Conservation (phyloP, 2,113 vertebrate species). For the Electrona antarctica region DNA sequence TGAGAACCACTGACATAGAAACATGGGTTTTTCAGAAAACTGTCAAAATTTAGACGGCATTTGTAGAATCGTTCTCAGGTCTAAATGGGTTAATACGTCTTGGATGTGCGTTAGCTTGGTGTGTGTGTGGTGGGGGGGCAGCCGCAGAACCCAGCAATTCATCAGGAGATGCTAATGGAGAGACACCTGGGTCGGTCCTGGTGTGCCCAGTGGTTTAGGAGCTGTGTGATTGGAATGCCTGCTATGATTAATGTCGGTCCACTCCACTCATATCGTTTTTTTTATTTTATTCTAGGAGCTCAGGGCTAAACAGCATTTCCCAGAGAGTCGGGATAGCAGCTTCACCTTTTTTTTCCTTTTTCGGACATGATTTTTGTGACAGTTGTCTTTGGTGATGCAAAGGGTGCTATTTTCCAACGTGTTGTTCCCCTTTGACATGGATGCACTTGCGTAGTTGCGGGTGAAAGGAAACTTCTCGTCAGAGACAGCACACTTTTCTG, state of each 20-base stretch:
- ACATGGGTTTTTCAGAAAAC: too few species aligned
- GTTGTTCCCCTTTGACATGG: not conserved
- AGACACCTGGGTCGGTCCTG: not conserved
- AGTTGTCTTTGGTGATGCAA: too few species aligned
- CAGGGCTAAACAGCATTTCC: not conserved
- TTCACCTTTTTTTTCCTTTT: too few species aligned
- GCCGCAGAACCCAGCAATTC: not conserved
- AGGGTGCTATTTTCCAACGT: too few species aligned
- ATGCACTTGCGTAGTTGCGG: not conserved
- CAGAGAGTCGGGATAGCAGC: too few species aligned
- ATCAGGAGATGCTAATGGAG: constrained; percentile 19
- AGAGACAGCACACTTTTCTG: not conserved
- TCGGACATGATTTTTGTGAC: too few species aligned
- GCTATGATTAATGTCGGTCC: constrained; percentile 3
- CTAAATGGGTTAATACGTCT: too few species aligned
- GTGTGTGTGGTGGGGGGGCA: too few species aligned
- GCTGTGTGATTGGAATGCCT: constrained; percentile 7
- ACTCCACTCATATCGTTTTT: not conserved
- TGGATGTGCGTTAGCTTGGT: too few species aligned
- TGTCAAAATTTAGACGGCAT: too few species aligned
- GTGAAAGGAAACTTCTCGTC: not conserved
- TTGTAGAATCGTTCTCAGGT: too few species aligned
- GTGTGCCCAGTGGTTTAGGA: not conserved
- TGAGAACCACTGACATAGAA: too few species aligned
- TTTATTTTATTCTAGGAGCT: not conserved